A percentile compares a stretch with the other conserved stretches of the same genome.
Conservation (phyloP, 2,797 vertebrate species). For the Lacerta bilineata region DNA sequence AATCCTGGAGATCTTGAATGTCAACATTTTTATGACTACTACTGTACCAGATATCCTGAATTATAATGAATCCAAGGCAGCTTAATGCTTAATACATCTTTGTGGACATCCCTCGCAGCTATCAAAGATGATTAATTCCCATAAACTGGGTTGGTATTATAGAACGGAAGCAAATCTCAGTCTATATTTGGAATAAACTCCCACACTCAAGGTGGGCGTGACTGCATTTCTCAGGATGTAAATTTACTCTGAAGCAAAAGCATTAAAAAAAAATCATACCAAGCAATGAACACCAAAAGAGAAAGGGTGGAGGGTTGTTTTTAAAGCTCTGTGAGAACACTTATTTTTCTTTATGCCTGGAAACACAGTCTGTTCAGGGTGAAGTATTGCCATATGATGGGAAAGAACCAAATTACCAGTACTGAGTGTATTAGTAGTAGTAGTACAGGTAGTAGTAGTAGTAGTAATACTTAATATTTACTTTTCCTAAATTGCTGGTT, state of each 20-base stretch:
- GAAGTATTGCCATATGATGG: constrained; percentile 36
- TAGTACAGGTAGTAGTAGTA: not conserved
- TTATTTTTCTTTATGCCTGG: constrained; percentile 56
- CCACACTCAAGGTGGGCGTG: constrained; percentile 19
- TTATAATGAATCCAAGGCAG: constrained; percentile 27
- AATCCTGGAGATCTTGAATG: constrained; percentile 23
- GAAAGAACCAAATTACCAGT: not conserved
- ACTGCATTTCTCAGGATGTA: not conserved
- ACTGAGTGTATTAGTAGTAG: not conserved
- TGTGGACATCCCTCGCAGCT: constrained; percentile 5
- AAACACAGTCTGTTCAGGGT: constrained; percentile 58
- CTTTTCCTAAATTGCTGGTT: not conserved
- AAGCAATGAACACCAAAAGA: constrained; percentile 49
- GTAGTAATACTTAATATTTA: not conserved
- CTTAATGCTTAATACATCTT: constrained; percentile 30
- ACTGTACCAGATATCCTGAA: constrained; percentile 29
- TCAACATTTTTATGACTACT: constrained; percentile 32
- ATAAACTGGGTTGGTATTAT: constrained; percentile 21
- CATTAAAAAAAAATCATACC: constrained; percentile 45
- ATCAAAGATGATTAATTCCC: constrained; percentile 36
- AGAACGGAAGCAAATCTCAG: not conserved
- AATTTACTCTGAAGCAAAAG: constrained; percentile 25
- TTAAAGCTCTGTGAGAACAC: constrained; percentile 60
- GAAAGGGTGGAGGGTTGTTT: constrained; percentile 50
- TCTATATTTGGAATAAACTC: not conserved